These are phyloP conservation scores for Rhinolophus ferrumequinum DNA, from an alignment of 2,113 vertebrate species.

Conservation along the genomic window DNA sequence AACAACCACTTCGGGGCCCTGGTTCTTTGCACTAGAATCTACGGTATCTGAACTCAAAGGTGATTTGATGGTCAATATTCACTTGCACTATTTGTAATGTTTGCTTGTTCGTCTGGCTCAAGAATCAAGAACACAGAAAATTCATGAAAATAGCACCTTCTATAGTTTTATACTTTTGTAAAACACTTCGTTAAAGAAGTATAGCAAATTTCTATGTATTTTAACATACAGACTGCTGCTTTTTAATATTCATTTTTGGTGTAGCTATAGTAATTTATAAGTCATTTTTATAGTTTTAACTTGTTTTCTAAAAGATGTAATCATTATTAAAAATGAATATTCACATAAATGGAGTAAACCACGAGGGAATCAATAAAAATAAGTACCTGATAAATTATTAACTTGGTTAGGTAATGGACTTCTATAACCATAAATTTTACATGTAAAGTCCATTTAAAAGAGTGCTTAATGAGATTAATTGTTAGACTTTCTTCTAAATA, in stretches of 20 bases:
- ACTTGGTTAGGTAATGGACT: slow-evolving; percentile 47
- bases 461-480: background rate
- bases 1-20: background rate
- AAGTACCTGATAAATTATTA: slow-evolving; percentile 58
- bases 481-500: background rate
- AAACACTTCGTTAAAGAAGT: slow-evolving; percentile 86
- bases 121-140: slow-evolving; percentile 55
- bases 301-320: background rate
- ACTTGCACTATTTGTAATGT: background rate
- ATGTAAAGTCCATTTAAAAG: slow-evolving; percentile 35
- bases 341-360: slow-evolving; percentile 32
- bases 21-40: background rate
- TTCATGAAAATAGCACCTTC: slow-evolving; percentile 61
- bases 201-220: slow-evolving; percentile 72
- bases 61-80: background rate
- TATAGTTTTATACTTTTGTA: slow-evolving; percentile 80
- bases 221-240: slow-evolving; percentile 60
- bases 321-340: slow-evolving; percentile 47
- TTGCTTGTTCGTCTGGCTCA: slow-evolving; percentile 30
- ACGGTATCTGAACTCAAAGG: background rate
- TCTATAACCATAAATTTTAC: background rate
- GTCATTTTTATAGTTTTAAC: slow-evolving; percentile 60
- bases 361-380: slow-evolving; percentile 45
- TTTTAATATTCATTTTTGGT: slow-evolving; percentile 75
- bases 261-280: slow-evolving; percentile 78